phyloP scores from a whole-genome alignment of 1,140 invertebrate species.

The Drosophila grimshawi region DNA sequence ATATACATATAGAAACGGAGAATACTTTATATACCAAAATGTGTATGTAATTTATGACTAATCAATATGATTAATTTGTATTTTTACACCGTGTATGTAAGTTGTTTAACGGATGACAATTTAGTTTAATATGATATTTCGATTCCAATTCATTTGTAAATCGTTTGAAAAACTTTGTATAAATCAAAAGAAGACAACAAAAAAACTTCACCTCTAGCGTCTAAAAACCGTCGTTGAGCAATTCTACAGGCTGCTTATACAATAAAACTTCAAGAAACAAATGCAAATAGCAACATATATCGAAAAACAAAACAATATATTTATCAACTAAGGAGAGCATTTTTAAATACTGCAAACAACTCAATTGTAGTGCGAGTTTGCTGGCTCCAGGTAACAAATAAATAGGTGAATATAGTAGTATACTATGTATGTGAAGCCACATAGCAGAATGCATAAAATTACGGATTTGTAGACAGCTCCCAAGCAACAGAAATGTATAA shows the following conservation, averaged over 20 bases:
- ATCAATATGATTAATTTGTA: conserved; percentile 42
- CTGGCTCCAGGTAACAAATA: conserved; percentile 17
- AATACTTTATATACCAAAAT: conserved; percentile 24
- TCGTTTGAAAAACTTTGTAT: conserved; percentile 59
- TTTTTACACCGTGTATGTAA: conserved; percentile 55
- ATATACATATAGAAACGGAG: conserved; percentile 26
- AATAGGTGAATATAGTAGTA: conserved; percentile 23
- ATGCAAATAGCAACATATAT: conserved; percentile 40
- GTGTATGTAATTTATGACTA: conserved; percentile 27
- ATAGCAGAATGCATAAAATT: conserved; percentile 35
- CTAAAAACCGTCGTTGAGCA: conserved; percentile 68
- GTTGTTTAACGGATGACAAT: conserved; percentile 35
- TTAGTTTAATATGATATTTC: conserved; percentile 44
- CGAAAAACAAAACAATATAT: conserved; percentile 34
- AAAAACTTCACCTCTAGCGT: conserved; percentile 68
- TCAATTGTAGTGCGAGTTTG: conserved; percentile 32
- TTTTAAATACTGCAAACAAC: conserved; percentile 44
- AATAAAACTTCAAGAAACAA: conserved; percentile 57
- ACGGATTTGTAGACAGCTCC: conserved; percentile 27
- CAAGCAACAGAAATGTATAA: conserved; percentile 42
- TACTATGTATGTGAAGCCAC: conserved; percentile 5
- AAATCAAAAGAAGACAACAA: conserved; percentile 63
- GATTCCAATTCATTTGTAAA: conserved; percentile 51
- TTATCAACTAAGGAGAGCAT: conserved; percentile 59
- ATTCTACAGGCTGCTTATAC: conserved; percentile 76